These are phyloP conservation scores for Anthopleura sola DNA, from an alignment of 64 coral and sea anemone genomes.

Conservation along the genomic window DNA sequence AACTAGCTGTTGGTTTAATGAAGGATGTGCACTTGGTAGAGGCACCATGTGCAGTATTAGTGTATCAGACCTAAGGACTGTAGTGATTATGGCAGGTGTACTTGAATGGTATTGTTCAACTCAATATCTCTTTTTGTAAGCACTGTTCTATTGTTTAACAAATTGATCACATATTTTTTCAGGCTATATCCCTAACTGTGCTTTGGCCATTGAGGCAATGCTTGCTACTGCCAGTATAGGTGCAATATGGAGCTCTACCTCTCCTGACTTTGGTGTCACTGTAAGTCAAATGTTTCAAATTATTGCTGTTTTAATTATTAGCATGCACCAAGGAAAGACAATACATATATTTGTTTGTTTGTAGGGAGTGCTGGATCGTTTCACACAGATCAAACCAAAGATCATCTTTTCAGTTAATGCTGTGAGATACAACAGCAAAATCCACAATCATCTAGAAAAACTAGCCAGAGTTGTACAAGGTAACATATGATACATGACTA, in stretches of 20 bases:
- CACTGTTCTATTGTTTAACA: no score
- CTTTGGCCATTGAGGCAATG: conserved; percentile 88
- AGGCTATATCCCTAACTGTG: conserved; percentile 98
- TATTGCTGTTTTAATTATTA: no score
- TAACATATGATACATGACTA: background rate
- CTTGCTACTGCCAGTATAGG: conserved; percentile 87
- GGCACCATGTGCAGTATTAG: no score
- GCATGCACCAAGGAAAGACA: no score
- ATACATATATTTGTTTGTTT: background rate
- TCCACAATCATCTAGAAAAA: conserved; percentile 80
- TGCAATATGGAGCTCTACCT: conserved; percentile 98
- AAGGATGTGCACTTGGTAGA: no score
- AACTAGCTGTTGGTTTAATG: no score
- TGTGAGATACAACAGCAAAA: conserved; percentile 90
- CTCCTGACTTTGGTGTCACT: conserved; percentile 91
- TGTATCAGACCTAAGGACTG: no score
- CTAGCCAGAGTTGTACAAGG: conserved; percentile 78
- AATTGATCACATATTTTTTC: background rate
- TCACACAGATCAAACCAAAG: conserved; percentile 89
- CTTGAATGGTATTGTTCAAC: no score
- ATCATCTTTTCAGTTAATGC: conserved; percentile 96
- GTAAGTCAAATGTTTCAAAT: conserved; percentile 35
- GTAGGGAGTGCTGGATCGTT: conserved; percentile 90
- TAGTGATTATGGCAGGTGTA: no score
- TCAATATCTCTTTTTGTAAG: background rate